Base-by-base conservation (phyloP, 2,888 invertebrate species). In the Drosophila anomalata region DNA sequence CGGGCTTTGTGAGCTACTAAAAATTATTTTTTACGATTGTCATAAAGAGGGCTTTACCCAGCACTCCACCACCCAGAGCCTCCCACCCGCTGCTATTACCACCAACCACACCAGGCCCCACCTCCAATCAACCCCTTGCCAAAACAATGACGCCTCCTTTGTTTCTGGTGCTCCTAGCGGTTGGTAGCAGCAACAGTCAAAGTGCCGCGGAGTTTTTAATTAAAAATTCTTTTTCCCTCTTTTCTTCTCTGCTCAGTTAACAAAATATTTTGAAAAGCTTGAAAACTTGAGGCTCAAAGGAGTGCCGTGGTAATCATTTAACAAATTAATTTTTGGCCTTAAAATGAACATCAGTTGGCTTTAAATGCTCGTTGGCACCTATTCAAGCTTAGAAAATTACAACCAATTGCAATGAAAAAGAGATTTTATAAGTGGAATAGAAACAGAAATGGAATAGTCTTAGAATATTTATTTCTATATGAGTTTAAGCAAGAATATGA, bases 1-100 rank as follows among this genome's bases (percentile, higher is more conserved):
- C 50, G 6, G 66, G 76, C 77, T 77, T 81, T 75, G 80, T 73
- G 76, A 82, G 81, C 86, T 86, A 83, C 86, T 82, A 82, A 82
- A 81, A 86, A 82, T 82, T 83, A 83, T 83, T 81, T 83, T 86
- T 83, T 87, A 87, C 84, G 87, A 84, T 84, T 84, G 84, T 81
- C 87, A 83, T 87, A 84, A 83, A 83, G 87, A 77, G 84, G 84
- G 78, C 78, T 78, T 58, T 72, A 54, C 36, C 36, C 17, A 44
- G 31, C 14, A 22, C 42, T 22, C 33, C 20, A 17, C 17, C n/a
- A 29, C n/a, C 42, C 24, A 56, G 24, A n/a, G 41, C 6, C 8
- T 20, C 14, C 42, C 12, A 42, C 42, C 9, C 22, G 17, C 17
- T 22, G 12, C n/a, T 8, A 3, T 20, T 20, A 42, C 41, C 14